Evolutionary conservation across 2,888 invertebrate species (phyloP).

Genomic region (Plagiodera versicolora): DNA sequence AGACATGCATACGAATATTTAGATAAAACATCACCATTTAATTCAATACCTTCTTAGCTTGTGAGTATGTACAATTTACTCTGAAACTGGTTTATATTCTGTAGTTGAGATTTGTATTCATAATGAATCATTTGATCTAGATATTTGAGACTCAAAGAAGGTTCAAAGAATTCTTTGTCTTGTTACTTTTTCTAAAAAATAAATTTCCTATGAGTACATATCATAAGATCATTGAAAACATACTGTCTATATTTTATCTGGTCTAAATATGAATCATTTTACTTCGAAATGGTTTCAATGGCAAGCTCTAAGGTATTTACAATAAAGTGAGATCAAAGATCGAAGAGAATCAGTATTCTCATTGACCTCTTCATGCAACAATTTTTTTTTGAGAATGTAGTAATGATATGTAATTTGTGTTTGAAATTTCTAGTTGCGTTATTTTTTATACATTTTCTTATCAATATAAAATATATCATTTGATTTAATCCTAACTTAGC

Average conservation of each 20-base stretch:
- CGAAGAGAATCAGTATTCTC: too few species aligned
- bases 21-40: too few species aligned
- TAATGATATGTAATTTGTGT: background rate
- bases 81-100: background rate
- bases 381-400: background rate
- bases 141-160: too few species aligned
- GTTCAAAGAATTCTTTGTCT: too few species aligned
- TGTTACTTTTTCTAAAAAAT: too few species aligned
- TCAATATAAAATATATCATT: conserved; percentile 28
- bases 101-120: too few species aligned
- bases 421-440: background rate
- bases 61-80: background rate
- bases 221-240: too few species aligned
- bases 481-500: conserved; percentile 19
- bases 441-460: conserved; percentile 1
- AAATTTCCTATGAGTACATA: too few species aligned
- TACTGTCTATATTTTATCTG: background rate
- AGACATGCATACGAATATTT: background rate
- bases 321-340: background rate
- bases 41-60: background rate
- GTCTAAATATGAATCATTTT: background rate
- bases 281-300: background rate
- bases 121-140: too few species aligned
- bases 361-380: background rate
- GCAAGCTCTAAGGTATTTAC: background rate